phyloP scores from a whole-genome alignment of 1,140 invertebrate genomes.

The Adoxophyes honmai region DNA sequence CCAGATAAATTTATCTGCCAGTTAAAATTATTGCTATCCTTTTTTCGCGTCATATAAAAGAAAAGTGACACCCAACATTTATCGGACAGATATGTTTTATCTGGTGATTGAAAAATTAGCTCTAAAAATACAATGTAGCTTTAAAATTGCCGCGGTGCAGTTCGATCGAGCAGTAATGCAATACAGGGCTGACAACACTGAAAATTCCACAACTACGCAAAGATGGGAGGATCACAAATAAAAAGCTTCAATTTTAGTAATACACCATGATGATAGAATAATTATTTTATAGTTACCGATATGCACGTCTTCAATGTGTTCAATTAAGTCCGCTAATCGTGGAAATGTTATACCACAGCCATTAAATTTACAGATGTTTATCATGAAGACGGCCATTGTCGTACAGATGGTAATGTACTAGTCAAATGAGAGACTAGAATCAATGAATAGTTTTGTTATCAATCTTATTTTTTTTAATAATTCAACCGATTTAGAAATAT shows the following conservation, averaged over 20 bases:
- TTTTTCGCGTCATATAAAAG: no score
- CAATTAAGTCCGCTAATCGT: constrained; percentile 87
- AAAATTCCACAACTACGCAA: constrained; percentile 17
- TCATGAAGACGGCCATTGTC: constrained; percentile 90
- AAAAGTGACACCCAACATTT: no score
- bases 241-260: constrained; percentile 37
- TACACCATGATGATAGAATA: constrained; percentile 26
- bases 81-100: no score
- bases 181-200: constrained; percentile 64
- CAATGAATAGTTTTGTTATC: constrained; percentile 18
- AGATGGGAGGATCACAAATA: constrained; percentile 41
- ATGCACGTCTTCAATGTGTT: constrained; percentile 91
- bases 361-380: constrained; percentile 92
- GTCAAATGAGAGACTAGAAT: constrained; percentile 49
- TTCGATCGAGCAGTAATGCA: background rate
- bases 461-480: background rate
- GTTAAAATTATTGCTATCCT: no score
- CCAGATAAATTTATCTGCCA: no score
- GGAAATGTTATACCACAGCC: constrained; percentile 89
- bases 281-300: constrained; percentile 82
- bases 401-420: constrained; percentile 56
- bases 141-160: constrained; percentile 1
- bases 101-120: no score
- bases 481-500: background rate
- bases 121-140: no score